These are phyloP conservation scores for Palythoa heliodiscus DNA, from an alignment of 92 coral and sea anemone species.

Conservation along the genomic window DNA sequence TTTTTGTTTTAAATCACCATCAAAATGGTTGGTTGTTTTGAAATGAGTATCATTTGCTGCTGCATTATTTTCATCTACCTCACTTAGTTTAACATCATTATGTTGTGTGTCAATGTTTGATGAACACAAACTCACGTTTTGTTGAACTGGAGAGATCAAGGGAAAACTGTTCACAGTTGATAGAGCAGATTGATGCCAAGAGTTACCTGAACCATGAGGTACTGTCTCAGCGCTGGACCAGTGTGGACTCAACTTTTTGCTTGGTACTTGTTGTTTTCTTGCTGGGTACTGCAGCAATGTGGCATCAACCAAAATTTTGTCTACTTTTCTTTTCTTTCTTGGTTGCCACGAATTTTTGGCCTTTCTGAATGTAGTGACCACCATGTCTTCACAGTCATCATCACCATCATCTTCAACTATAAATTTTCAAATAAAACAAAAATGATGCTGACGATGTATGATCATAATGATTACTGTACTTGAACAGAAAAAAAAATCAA, in stretches of 20 bases:
- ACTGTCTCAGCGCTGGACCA: neutral
- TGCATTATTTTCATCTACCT: neutral
- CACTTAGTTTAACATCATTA: neutral
- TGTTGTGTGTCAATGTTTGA: neutral
- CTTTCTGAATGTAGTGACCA: slow-evolving; percentile 30
- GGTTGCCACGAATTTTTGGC: slow-evolving; percentile 17
- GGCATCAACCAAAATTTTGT: slow-evolving; percentile 22
- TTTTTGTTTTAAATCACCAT: neutral
- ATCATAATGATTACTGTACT: no score
- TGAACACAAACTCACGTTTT: neutral
- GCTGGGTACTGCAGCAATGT: neutral
- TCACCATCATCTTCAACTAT: slow-evolving; percentile 37
- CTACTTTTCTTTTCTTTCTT: slow-evolving; percentile 33
- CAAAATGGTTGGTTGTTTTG: neutral
- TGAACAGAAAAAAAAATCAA: no score
- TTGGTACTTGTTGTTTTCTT: slow-evolving; percentile 6
- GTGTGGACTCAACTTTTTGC: neutral
- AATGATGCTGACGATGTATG: neutral
- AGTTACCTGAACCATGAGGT: neutral
- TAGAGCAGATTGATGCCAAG: neutral
- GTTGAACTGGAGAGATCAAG: neutral
- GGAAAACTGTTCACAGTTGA: neutral
- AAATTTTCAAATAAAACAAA: neutral
- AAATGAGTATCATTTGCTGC: neutral
- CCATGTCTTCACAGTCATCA: slow-evolving; percentile 28